Evolutionary conservation across 2,888 invertebrate species (phyloP), one percentile per base, ranked within the genome.

Genomic region (Hedya salicella): DNA sequence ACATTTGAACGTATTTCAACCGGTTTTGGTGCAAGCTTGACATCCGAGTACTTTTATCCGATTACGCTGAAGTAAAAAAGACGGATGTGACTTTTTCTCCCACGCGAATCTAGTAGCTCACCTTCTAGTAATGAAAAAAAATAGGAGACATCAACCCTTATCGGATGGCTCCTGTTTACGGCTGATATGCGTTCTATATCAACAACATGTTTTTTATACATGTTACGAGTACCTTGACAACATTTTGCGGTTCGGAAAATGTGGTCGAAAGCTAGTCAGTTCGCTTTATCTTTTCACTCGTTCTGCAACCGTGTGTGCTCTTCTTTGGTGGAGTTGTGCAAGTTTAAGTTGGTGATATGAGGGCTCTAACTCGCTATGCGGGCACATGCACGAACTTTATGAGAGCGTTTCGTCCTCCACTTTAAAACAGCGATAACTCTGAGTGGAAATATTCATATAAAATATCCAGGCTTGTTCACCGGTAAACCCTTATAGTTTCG

Each of bases 331-430:
- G 32, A 62, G 52, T 44, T 62, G 42, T 11, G 40, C 9, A n/a
- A 40, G 21, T 54, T 40, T 17, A 21, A 54, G 40, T 54, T 40
- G 17, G 40, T 17, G 25, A 44, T 56, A 56, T 56, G 44, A 53
- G 52, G 32, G 30, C 19, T n/a, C 50, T 30, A 50, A 30, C 50
- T 30, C 30, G 40, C 5, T 14, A 53, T 62, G 52, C 62, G 62
- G 62, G 52, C 32, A 52, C 32, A 44, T 62, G 44, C 19, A 16
- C 14, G 52, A 62, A 62, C 32, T 46, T 44, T 16, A 42, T 30
- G 9, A 40, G 19, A 32, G 50, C 16, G 14, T 32, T 53, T 32
- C 13, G 32, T n/a, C 13, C 49, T 40, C 30, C 17, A 50, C 40
- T 50, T 52, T 19, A 42, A 42, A 61, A 61, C 14, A n/a, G 30